phyloP scores from a whole-genome alignment of 2,888 invertebrate species.

The Acleris cristana region DNA sequence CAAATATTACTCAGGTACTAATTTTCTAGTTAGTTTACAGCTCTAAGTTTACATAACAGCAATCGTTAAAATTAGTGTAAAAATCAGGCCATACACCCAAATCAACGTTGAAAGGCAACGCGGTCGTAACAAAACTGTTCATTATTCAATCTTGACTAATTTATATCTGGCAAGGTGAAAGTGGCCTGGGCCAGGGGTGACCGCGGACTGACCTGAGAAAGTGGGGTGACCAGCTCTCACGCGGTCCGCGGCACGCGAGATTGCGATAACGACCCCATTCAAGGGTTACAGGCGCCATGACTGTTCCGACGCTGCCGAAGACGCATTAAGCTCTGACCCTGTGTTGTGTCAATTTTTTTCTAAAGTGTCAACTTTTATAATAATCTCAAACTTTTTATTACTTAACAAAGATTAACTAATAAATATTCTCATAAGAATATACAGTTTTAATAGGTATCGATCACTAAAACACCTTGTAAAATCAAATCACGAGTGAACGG shows the following conservation, averaged over 20 bases:
- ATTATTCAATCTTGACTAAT: conserved; percentile 26
- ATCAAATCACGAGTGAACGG: conserved; percentile 43
- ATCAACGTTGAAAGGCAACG: too few species aligned
- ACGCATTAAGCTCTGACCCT: not conserved
- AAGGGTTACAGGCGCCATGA: conserved; percentile 20
- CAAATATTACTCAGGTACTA: too few species aligned
- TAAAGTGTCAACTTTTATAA: too few species aligned
- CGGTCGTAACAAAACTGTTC: not conserved
- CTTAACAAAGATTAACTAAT: too few species aligned
- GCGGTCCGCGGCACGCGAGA: conserved; percentile 52
- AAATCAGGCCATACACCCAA: too few species aligned
- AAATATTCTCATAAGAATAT: not conserved
- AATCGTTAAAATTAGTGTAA: too few species aligned
- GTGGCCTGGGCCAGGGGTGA: conserved; percentile 45
- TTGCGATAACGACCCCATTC: conserved; percentile 49
- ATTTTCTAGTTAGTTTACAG: too few species aligned
- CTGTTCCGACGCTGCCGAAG: not conserved
- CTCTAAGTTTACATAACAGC: too few species aligned
- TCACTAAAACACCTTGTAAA: conserved; percentile 29
- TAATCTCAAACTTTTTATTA: too few species aligned
- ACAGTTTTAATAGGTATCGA: not conserved
- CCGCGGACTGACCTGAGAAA: conserved; percentile 53
- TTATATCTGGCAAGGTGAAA: conserved; percentile 43
- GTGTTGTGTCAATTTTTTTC: not conserved
- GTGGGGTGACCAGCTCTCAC: conserved; percentile 51